Base-by-base conservation (phyloP, 1,140 invertebrate species). In the Drosophila kikkawai region DNA sequence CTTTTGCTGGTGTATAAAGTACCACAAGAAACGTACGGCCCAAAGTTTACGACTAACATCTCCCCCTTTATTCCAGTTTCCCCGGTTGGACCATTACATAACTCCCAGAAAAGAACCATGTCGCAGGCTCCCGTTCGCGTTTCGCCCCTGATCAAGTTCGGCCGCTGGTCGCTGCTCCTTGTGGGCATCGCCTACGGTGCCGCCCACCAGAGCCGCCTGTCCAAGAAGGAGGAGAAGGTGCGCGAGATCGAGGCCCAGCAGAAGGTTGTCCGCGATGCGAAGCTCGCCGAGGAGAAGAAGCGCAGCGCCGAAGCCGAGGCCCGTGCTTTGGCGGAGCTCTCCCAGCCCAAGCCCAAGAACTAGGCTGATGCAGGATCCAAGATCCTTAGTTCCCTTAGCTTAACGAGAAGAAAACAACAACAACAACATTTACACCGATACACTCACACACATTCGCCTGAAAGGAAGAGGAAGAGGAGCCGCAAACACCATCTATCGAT, bases 61-160 rank as follows among this genome's bases (percentile, higher is more conserved):
- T n/a, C 8, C 5, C 2, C 32, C 29, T 50, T 42, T 26, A 48
- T 90, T 90, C 44, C 75, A 88, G 85, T 70, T 76, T 55, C 57
- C 57, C 45, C 75, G 60, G 42, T 73, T 47, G 58, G 66, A 66
- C 68, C 74, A 91, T 92, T 92, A 92, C 91, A 92, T 92, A 92
- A 92, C 82, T 69, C 37, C 41, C 58, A 59, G 44, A 75, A 44
- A 59, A 91, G 64, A 63, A 65, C 63, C 67, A 92, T 92, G 91
- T 92, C 91, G 71, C 91, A 92, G 68, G 94, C 95, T 82, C 96
- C 96, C 80, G 93, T 96, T 64, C 94, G 95, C 76, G 95, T 96
- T 74, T 96, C 96, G 22, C 96, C 96, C 45, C 91, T 96, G 26
- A 97, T 96, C 85, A 96, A 95, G 93, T 80, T 97, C 91, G 94